Conservation (phyloP, 2,888 invertebrate genomes). For the Desoria tigrina region DNA sequence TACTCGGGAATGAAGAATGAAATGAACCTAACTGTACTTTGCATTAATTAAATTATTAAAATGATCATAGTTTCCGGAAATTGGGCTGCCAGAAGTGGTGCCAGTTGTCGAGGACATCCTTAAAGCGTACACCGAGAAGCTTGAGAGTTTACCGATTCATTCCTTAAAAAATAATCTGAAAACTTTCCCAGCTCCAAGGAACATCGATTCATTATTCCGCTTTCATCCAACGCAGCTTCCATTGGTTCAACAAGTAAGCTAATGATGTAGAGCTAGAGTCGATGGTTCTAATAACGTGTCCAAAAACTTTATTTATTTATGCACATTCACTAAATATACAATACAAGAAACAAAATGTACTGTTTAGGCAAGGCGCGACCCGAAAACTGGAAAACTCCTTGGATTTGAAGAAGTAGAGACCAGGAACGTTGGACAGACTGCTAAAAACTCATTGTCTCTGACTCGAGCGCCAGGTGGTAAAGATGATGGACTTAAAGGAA, state of each 20-base stretch:
- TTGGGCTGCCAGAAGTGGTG: slow-evolving; percentile 66
- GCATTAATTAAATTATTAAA: no score
- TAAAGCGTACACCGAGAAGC: slow-evolving; percentile 67
- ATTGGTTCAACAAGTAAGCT: slow-evolving; percentile 62
- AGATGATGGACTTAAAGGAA: slow-evolving; percentile 71
- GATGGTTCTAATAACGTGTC: no score
- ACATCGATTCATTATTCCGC: slow-evolving; percentile 62
- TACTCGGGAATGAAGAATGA: no score
- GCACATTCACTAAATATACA: no score
- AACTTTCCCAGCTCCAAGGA: slow-evolving; percentile 65
- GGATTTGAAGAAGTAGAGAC: slow-evolving; percentile 67
- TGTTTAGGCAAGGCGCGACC: slow-evolving; percentile 69
- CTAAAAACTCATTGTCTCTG: slow-evolving; percentile 77
- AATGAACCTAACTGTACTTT: no score
- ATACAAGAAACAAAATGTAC: slow-evolving; percentile 6
- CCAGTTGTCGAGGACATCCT: slow-evolving; percentile 67
- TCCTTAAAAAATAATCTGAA: slow-evolving; percentile 69
- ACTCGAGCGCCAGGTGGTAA: slow-evolving; percentile 74
- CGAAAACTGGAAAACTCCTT: slow-evolving; percentile 72
- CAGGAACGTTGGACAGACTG: slow-evolving; percentile 65
- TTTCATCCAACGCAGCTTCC: slow-evolving; percentile 61
- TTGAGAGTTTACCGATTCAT: slow-evolving; percentile 73
- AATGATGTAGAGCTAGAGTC: no score
- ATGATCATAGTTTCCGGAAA: slow-evolving; percentile 43
- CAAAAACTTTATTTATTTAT: no score